A percentile compares a stretch with the other conserved stretches of the same genome.
phyloP scores from a whole-genome alignment of 2,888 invertebrate species.

The Rhabditoides inermis region DNA sequence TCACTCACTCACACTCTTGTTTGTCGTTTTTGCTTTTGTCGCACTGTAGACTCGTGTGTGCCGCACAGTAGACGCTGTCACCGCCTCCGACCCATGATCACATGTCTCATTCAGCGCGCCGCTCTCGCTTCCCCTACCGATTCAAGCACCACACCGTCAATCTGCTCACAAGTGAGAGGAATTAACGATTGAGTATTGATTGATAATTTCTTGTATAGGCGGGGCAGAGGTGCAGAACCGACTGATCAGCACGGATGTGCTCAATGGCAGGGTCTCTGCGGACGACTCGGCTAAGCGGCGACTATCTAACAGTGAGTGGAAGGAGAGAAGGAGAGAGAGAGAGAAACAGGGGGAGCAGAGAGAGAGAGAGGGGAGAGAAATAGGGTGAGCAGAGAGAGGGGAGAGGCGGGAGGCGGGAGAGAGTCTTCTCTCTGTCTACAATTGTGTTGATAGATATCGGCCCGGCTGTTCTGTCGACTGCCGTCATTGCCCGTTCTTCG shows the following conservation, averaged over 20 bases:
- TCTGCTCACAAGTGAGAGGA: conserved; percentile 38
- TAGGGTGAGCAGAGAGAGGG: not conserved
- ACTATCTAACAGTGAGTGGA: conserved; percentile 23
- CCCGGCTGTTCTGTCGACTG: conserved; percentile 51
- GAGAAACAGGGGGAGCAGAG: not conserved
- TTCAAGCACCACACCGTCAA: conserved; percentile 52
- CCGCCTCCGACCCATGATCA: not conserved
- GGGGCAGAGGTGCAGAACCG: conserved; percentile 60
- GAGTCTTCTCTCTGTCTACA: not conserved
- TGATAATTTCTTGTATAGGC: conserved; percentile 10
- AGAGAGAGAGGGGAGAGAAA: conserved; percentile 1
- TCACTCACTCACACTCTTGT: no score
- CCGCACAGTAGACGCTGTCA: not conserved
- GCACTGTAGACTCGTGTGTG: not conserved
- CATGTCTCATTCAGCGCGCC: conserved; percentile 41
- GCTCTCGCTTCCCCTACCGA: conserved; percentile 48
- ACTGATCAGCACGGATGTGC: conserved; percentile 88
- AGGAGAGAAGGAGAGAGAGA: not conserved
- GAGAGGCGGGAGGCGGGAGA: not conserved
- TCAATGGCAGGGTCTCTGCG: conserved; percentile 64
- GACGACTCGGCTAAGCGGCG: conserved; percentile 24
- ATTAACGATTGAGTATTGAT: conserved; percentile 6
- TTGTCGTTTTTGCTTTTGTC: not conserved
- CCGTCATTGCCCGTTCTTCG: conserved; percentile 54
- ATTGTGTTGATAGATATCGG: no score